Evolutionary conservation across 2,888 invertebrate species (phyloP).

Genomic region (Chrysolina haemoptera): DNA sequence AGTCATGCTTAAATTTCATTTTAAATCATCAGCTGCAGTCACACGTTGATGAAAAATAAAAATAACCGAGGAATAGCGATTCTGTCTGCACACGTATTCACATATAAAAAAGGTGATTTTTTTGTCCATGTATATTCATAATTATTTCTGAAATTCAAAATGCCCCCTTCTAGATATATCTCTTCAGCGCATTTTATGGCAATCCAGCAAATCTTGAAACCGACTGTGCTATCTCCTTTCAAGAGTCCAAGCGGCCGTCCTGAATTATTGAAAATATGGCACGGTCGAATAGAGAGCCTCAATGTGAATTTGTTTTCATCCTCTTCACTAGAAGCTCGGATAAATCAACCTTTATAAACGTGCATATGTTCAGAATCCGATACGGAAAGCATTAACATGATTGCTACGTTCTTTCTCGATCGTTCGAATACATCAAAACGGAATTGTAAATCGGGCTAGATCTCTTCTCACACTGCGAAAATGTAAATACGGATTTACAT

Average conservation of each 20-base stretch:
- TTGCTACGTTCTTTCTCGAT: conserved; percentile 47
- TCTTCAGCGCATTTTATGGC: too few species aligned
- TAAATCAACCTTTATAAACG: conserved; percentile 35
- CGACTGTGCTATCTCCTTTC: conserved; percentile 1
- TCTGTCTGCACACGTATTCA: too few species aligned
- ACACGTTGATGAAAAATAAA: too few species aligned
- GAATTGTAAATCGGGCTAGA: conserved; percentile 36
- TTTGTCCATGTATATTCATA: too few species aligned
- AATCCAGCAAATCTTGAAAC: not conserved
- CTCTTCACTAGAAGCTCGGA: conserved; percentile 14
- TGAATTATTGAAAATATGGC: conserved; percentile 19
- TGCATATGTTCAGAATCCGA: conserved; percentile 36
- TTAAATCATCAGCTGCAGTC: too few species aligned
- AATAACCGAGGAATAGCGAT: too few species aligned
- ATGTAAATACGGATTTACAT: conserved; percentile 22
- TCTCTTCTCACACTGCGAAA: not conserved
- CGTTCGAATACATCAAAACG: conserved; percentile 29
- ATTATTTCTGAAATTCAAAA: too few species aligned
- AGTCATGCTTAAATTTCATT: too few species aligned
- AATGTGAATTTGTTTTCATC: conserved; percentile 14
- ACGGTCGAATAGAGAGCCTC: not conserved
- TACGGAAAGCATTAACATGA: conserved; percentile 47
- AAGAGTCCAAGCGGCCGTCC: not conserved
- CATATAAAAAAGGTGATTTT: too few species aligned
- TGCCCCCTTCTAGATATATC: too few species aligned